Conservation (phyloP, 2,113 vertebrate genomes). For the Pollimyrus isidori region DNA sequence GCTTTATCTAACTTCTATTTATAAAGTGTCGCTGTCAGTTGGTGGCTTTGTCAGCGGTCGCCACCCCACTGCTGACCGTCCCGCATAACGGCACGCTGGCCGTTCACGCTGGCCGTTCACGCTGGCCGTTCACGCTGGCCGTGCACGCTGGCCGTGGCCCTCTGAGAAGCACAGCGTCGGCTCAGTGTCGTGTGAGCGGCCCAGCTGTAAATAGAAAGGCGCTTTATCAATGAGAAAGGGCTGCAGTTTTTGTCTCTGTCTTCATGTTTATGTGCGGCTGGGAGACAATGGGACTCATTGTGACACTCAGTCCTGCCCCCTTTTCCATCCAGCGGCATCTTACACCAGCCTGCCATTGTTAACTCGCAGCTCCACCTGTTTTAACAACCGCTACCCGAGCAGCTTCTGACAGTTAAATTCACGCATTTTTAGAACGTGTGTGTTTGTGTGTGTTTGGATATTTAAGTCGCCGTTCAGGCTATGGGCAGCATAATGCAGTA, state of each 20-base stretch:
- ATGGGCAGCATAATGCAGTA: background rate
- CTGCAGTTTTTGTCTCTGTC: constrained; percentile 31
- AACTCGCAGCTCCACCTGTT: constrained; percentile 36
- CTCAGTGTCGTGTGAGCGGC: background rate
- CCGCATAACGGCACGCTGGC: constrained; percentile 13
- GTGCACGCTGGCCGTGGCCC: constrained; percentile 39
- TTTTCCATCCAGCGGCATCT: constrained; percentile 31
- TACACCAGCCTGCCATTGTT: constrained; percentile 41
- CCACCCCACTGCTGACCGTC: constrained; percentile 44
- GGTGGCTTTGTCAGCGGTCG: constrained; percentile 39
- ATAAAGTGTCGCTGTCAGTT: background rate
- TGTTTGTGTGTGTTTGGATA: background rate
- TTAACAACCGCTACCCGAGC: background rate
- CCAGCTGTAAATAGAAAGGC: constrained; percentile 27
- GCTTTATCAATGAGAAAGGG: constrained; percentile 45
- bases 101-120: constrained; percentile 25
- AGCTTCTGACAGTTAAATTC: background rate
- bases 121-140: constrained; percentile 29
- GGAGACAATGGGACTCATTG: constrained; percentile 50
- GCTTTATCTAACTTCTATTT: background rate
- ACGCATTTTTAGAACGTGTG: background rate
- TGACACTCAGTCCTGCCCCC: constrained; percentile 37
- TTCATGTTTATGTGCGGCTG: constrained; percentile 38
- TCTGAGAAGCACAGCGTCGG: background rate
- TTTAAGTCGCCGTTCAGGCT: background rate